Base-by-base conservation (phyloP, 2,797 vertebrate species). In the Gastrophryne carolinensis region DNA sequence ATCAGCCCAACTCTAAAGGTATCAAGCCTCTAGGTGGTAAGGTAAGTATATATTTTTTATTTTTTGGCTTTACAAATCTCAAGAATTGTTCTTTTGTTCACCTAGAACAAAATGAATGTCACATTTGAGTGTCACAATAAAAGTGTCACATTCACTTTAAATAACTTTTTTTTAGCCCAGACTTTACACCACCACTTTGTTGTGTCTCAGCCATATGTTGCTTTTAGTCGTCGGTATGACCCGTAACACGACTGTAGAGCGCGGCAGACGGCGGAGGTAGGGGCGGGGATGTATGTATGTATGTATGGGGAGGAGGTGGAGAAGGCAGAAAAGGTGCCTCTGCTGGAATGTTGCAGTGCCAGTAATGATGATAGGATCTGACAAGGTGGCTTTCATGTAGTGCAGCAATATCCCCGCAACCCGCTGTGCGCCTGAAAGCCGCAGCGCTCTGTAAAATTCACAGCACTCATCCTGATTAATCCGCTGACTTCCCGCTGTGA, bases 391-490 rank as follows among this genome's bases (percentile, higher is more conserved):
- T 86, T 86, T 84, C 81, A 87, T 82, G 87, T 69, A 53, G 24
- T 27, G 57, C 81, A 79, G 86, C 86, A 71, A 58, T 32, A 81
- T 80, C 81, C 79, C 1, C 64, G 13, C 82, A 86, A 72, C 83
- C 86, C 73, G 86, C 87, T 85, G 84, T 17, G 84, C 82, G 47
- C 26, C 65, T 78, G 35, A 70, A 65, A 79, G 85, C 81, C 75
- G 75, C 83, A 81, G 79, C 74, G 32, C 61, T 82, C 84, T 82
- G 85, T 86, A 86, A 90, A 82, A 79, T 84, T 79, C 80, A 85
- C 84, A 86, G 84, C 85, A 26, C 84, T 60, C 83, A 53, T 75
- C 75, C 82, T 71, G 80, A 82, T 86, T 88, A 88, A 89, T 86
- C 80, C 87, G 70, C 49, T n/a, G 85, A 80, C 65, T 19, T 56